A percentile compares a stretch with the other conserved stretches of the same genome.
phyloP scores from a whole-genome alignment of 2,888 invertebrate species.

The Euspilapteryx auroguttella region DNA sequence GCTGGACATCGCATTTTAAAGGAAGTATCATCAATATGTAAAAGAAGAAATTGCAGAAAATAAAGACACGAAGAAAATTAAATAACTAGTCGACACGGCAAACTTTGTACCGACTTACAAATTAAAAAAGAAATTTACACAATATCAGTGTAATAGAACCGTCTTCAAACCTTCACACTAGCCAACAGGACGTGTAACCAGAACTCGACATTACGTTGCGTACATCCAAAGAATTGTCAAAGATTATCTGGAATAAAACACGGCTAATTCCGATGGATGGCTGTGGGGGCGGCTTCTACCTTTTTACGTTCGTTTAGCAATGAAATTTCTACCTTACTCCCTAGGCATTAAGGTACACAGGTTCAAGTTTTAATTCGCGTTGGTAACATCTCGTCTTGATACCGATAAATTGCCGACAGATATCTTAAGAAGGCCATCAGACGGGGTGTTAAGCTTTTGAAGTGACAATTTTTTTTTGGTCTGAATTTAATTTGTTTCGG shows the following conservation, averaged over 20 bases:
- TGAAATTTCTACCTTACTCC: neutral
- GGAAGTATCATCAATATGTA: too few relatives aligned
- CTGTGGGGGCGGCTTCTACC: neutral
- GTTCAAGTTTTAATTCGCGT: constrained; percentile 13
- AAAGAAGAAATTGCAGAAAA: too few relatives aligned
- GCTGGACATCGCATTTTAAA: neutral
- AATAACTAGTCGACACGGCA: too few relatives aligned
- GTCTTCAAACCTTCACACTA: too few relatives aligned
- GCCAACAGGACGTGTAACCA: too few relatives aligned
- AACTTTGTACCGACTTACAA: too few relatives aligned
- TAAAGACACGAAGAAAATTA: too few relatives aligned
- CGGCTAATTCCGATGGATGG: constrained; percentile 12
- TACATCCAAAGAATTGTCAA: neutral
- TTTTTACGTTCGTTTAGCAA: neutral
- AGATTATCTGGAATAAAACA: constrained; percentile 15
- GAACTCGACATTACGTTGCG: neutral
- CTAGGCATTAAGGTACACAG: neutral
- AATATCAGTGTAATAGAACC: too few relatives aligned
- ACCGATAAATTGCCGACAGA: constrained; percentile 13
- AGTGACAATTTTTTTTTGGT: too few relatives aligned
- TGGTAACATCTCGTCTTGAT: constrained; percentile 14
- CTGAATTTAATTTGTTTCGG: too few relatives aligned
- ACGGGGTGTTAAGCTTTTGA: neutral
- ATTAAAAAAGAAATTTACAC: too few relatives aligned
- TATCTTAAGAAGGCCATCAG: neutral